A percentile compares a stretch with the other conserved stretches of the same genome.
These are phyloP conservation scores for Rhipidura dahli DNA, from an alignment of 2,113 vertebrate genomes.

Conservation along the genomic window DNA sequence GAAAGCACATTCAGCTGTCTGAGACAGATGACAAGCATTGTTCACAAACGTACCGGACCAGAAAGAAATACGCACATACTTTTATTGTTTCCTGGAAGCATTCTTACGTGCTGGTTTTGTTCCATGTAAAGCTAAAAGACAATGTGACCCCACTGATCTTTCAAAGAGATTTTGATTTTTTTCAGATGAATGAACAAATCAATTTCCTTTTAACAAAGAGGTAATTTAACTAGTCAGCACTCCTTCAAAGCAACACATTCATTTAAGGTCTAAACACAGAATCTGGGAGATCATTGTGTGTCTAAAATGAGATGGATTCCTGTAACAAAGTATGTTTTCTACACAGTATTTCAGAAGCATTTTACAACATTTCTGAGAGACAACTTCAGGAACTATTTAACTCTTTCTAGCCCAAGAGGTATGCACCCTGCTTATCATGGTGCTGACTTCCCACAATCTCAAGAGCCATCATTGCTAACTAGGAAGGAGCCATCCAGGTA, in stretches of 20 bases:
- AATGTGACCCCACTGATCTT: constrained; percentile 1
- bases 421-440: not conserved
- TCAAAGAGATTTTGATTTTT: constrained; percentile 24
- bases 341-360: not conserved
- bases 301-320: not conserved
- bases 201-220: constrained; percentile 43
- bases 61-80: not conserved
- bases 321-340: not conserved
- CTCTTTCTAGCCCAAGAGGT: not conserved
- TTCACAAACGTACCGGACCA: not conserved
- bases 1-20: not conserved
- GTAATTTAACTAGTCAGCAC: constrained; percentile 28
- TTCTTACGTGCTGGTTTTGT: not conserved
- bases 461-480: not conserved
- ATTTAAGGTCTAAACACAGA: constrained; percentile 3
- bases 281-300: not conserved
- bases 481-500: not conserved
- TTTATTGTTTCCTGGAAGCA: constrained; percentile 23
- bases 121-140: not conserved
- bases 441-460: not conserved
- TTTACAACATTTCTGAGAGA: not conserved
- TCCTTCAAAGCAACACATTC: constrained; percentile 22
- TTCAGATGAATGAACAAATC: constrained; percentile 30
- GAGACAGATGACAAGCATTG: not conserved
- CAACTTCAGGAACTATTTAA: not conserved